Conservation (phyloP, 2,888 invertebrate genomes). For the Eulithis testata region DNA sequence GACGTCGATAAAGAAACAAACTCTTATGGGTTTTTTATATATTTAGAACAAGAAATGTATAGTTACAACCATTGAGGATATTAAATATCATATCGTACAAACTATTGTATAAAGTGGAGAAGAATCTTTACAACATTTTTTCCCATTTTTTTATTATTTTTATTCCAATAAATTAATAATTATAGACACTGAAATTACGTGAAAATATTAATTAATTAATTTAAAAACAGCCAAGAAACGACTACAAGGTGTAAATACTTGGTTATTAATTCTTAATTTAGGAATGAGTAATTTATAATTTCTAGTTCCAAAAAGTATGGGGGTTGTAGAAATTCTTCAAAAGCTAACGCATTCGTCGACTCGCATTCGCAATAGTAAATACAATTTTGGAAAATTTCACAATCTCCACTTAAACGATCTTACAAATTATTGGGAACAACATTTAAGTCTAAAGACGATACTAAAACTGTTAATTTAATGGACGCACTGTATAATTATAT, state of each 20-base stretch:
- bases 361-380: constrained; percentile 34
- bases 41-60: constrained; percentile 86
- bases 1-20: constrained; percentile 49
- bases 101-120: constrained; percentile 85
- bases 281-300: constrained; percentile 79
- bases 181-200: constrained; percentile 84
- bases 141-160: constrained; percentile 73
- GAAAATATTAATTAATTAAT: constrained; percentile 81
- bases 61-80: constrained; percentile 86
- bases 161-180: constrained; percentile 82
- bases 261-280: constrained; percentile 81
- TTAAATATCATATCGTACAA: constrained; percentile 86
- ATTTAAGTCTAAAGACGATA: constrained; percentile 74
- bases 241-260: constrained; percentile 80
- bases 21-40: constrained; percentile 76
- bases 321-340: constrained; percentile 62
- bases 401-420: constrained; percentile 64
- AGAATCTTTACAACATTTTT: constrained; percentile 73
- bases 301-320: constrained; percentile 68
- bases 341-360: constrained; percentile 44
- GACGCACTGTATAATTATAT: constrained; percentile 37
- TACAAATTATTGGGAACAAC: constrained; percentile 83
- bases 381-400: constrained; percentile 63
- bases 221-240: constrained; percentile 82
- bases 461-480: constrained; percentile 60